Conservation (phyloP, 30 jellyfish, hydroid and myxozoan genomes). For the Rhopilema esculentum region DNA sequence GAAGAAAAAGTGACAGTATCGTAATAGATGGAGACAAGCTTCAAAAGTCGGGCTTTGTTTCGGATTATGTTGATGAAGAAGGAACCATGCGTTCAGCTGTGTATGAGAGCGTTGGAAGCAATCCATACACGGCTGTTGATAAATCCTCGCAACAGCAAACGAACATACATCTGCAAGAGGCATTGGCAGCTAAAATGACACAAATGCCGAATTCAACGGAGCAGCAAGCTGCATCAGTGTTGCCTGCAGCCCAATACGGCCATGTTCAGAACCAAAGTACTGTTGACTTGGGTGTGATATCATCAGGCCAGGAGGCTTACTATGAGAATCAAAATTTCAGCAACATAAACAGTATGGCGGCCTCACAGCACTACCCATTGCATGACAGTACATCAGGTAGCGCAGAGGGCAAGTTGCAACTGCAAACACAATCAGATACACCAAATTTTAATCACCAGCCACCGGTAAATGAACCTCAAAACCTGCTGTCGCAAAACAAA, state of each 20-base stretch:
- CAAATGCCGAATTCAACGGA: neutral
- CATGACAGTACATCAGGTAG: neutral
- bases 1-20: neutral
- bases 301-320: conserved; percentile 7
- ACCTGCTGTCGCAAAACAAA: neutral
- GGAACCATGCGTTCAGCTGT: neutral
- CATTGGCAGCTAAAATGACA: neutral
- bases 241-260: neutral
- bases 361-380: neutral
- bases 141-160: neutral
- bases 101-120: neutral
- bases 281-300: neutral
- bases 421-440: neutral
- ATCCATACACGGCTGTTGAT: neutral
- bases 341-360: neutral
- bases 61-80: neutral
- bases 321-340: neutral
- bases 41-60: neutral
- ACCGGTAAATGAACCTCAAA: neutral
- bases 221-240: conserved; percentile 4
- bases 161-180: neutral
- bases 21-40: neutral
- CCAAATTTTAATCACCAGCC: neutral
- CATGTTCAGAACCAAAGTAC: conserved; percentile 7
- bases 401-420: conserved; percentile 1